Conservation (phyloP, 2,888 invertebrate genomes). For the Apamea monoglypha region DNA sequence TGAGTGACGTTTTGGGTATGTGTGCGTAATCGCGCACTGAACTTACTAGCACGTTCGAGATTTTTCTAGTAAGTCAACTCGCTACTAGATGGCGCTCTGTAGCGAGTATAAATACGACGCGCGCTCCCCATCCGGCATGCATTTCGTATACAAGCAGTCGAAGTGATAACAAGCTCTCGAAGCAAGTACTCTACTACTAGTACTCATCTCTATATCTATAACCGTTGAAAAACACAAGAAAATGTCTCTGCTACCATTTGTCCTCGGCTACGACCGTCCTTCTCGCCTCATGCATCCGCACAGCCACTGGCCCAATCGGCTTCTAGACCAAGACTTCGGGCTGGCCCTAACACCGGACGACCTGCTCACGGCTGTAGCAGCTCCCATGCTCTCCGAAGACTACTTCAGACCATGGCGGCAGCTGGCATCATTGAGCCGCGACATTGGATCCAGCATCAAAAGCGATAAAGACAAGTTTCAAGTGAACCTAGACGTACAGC, state of each 20-base stretch:
- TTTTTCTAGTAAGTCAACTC: slow-evolving; percentile 71
- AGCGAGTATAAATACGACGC: slow-evolving; percentile 70
- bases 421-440: slow-evolving; percentile 81
- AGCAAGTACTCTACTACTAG: slow-evolving; percentile 18
- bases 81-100: slow-evolving; percentile 76
- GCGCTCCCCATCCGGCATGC: slow-evolving; percentile 39
- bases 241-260: slow-evolving; percentile 79
- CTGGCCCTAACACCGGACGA: slow-evolving; percentile 82
- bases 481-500: slow-evolving; percentile 93
- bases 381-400: slow-evolving; percentile 74
- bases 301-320: slow-evolving; percentile 71
- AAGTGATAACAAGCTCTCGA: slow-evolving; percentile 52
- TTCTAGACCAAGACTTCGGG: slow-evolving; percentile 84
- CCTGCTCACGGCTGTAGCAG: slow-evolving; percentile 72
- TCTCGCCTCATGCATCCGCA: slow-evolving; percentile 58
- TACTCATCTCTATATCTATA: background rate
- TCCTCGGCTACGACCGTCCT: slow-evolving; percentile 72
- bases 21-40: background rate
- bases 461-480: slow-evolving; percentile 91
- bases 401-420: slow-evolving; percentile 81
- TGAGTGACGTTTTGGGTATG: background rate
- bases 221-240: slow-evolving; percentile 51
- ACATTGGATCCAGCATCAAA: slow-evolving; percentile 87
- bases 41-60: slow-evolving; percentile 21
- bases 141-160: slow-evolving; percentile 66